These are phyloP conservation scores for Teleogryllus occipitalis DNA, from an alignment of 1,140 invertebrate genomes.

Conservation along the genomic window DNA sequence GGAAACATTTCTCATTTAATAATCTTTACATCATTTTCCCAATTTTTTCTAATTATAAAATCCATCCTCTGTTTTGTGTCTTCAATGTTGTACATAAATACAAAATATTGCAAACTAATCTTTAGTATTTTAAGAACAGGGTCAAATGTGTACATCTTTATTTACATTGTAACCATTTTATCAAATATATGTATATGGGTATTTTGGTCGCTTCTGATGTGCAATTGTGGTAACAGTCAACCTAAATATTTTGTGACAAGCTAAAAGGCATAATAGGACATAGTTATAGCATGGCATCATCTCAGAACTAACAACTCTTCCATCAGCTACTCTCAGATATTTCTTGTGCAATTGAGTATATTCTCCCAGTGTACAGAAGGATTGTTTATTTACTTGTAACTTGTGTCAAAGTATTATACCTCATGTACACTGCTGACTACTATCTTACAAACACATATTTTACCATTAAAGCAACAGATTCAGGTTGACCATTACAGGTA, in stretches of 20 bases:
- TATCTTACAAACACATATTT: too few relatives aligned
- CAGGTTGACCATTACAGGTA: not conserved
- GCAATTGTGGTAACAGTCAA: not conserved
- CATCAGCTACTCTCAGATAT: too few relatives aligned
- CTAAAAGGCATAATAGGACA: too few relatives aligned
- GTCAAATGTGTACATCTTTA: not conserved
- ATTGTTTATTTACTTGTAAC: too few relatives aligned
- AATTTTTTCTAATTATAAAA: not conserved
- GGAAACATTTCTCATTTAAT: too few relatives aligned
- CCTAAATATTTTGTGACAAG: not conserved
- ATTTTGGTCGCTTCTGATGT: not conserved
- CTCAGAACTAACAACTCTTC: too few relatives aligned
- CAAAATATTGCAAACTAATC: not conserved
- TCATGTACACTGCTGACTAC: too few relatives aligned
- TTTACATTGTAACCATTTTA: not conserved
- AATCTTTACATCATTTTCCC: too few relatives aligned
- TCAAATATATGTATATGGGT: not conserved
- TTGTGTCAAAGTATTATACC: too few relatives aligned
- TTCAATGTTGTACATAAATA: not conserved
- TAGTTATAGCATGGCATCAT: too few relatives aligned
- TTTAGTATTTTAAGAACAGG: not conserved
- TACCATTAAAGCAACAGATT: not conserved
- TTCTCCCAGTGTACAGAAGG: too few relatives aligned
- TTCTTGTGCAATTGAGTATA: too few relatives aligned
- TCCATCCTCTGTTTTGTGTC: not conserved